These are phyloP conservation scores for Syrrhaptes paradoxus DNA, from an alignment of 2,113 vertebrate species.

Conservation along the genomic window DNA sequence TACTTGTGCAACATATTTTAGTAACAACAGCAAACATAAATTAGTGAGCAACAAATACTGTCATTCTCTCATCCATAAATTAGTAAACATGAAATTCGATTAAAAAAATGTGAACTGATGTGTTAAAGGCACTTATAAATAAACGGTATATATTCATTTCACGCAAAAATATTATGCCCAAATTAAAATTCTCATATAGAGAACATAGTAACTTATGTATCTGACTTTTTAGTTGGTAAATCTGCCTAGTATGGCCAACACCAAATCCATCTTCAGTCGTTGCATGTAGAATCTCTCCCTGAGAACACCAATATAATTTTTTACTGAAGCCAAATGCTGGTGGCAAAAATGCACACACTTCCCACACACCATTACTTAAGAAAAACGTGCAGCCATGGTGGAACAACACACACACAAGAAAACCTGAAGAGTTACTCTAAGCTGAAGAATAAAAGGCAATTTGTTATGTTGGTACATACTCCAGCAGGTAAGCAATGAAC, in stretches of 20 bases:
- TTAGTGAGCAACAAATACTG: not conserved
- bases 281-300: not conserved
- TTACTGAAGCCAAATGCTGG: not conserved
- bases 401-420: not conserved
- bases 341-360: not conserved
- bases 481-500: not conserved
- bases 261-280: not conserved
- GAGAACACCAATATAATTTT: not conserved
- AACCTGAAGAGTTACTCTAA: not conserved
- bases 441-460: not conserved
- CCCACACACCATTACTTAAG: not conserved
- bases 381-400: not conserved
- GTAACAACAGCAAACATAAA: not conserved
- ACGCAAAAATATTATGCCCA: not conserved
- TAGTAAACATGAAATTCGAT: not conserved
- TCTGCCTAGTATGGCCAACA: not conserved
- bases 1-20: not conserved
- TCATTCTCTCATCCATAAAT: not conserved
- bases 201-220: not conserved
- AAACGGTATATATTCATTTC: not conserved
- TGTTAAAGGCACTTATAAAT: not conserved
- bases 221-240: not conserved
- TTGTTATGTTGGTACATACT: not conserved
- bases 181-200: not conserved
- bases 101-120: not conserved